These are phyloP conservation scores for Musca domestica DNA, from an alignment of 1,140 invertebrate species.

Conservation along the genomic window DNA sequence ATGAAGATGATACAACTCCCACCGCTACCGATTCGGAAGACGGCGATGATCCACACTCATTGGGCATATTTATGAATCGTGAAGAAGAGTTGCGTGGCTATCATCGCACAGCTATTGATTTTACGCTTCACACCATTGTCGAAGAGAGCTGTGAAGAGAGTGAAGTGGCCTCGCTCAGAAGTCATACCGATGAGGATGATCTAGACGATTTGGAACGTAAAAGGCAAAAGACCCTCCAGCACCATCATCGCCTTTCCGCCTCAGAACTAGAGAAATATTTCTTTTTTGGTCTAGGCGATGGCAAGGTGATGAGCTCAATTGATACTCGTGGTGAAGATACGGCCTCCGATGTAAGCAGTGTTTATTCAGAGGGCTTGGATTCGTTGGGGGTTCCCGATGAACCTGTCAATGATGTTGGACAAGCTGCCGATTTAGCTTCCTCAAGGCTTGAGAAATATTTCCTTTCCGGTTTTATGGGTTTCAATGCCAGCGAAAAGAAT, in stretches of 20 bases:
- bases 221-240: constrained; percentile 48
- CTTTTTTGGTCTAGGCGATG: constrained; percentile 78
- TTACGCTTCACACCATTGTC: constrained; percentile 88
- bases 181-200: constrained; percentile 40
- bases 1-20: constrained; percentile 56
- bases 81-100: constrained; percentile 81
- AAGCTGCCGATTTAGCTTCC: constrained; percentile 68
- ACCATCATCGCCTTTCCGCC: constrained; percentile 63
- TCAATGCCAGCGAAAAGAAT: constrained; percentile 64
- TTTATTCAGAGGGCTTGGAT: constrained; percentile 79
- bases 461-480: constrained; percentile 79
- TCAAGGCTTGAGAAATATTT: constrained; percentile 89
- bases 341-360: constrained; percentile 82
- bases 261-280: constrained; percentile 91
- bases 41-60: constrained; percentile 29
- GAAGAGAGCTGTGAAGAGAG: constrained; percentile 93
- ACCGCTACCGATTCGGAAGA: constrained; percentile 59
- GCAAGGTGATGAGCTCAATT: constrained; percentile 57
- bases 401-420: constrained; percentile 57
- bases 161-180: constrained; percentile 62
- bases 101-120: constrained; percentile 77
- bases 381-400: constrained; percentile 62
- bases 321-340: constrained; percentile 65
- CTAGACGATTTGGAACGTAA: constrained; percentile 33
- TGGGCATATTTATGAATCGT: constrained; percentile 59